Evolutionary conservation across 2,797 vertebrate species (phyloP).

Genomic region (Meda fulgida): DNA sequence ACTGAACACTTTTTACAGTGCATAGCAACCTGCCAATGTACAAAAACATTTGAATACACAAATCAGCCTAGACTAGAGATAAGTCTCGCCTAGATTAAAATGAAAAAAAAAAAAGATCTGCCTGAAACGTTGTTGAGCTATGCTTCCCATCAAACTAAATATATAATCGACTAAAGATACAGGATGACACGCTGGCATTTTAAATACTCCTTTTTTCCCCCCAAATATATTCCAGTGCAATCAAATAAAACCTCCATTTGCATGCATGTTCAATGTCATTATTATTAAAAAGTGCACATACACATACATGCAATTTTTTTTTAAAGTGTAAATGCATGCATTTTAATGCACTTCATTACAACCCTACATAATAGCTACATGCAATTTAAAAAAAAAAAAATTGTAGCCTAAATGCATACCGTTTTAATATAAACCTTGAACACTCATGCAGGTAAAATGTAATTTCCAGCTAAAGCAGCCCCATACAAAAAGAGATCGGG

Average conservation of each 20-base stretch:
- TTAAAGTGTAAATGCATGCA: background rate
- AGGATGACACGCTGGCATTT: background rate
- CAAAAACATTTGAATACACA: background rate
- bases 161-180: background rate
- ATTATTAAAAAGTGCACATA: rapidly evolving
- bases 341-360: background rate
- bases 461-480: background rate
- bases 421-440: background rate
- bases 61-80: background rate
- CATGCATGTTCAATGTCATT: background rate
- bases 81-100: background rate
- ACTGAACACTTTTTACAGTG: too few relatives aligned
- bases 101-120: background rate
- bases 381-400: too few relatives aligned
- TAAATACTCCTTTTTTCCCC: background rate
- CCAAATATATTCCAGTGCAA: background rate
- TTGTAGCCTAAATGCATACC: background rate
- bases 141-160: background rate
- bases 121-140: too few relatives aligned
- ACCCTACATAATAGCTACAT: background rate
- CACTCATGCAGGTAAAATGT: background rate
- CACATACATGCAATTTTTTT: background rate
- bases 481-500: background rate
- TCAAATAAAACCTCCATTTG: background rate
- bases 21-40: background rate